Evolutionary conservation across 2,888 invertebrate species (phyloP), one percentile per base, ranked within the genome.

Genomic region (Lithodes maja): DNA sequence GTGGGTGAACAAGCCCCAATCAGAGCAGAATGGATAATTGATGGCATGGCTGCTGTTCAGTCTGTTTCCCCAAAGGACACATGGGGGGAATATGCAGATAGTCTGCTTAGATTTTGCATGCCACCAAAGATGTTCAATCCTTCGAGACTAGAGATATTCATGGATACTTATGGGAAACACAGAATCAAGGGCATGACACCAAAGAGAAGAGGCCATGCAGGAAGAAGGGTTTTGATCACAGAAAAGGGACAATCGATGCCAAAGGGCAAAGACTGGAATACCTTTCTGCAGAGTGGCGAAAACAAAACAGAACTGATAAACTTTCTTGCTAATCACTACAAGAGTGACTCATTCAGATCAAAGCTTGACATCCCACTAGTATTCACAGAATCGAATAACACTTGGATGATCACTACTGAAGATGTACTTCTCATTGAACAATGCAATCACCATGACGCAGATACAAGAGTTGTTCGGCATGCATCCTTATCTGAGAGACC

Each of bases 21-120:
- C 50, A 83, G 33, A 68, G 61, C 50, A 69, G 50, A 50, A 68
- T 83, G 83, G 61, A 7, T 71, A 50, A 69, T 69, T 69, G 83
- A 83, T 83, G 83, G 71, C 3, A 83, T 83, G 83, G 83, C 71
- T 7, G 71, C 71, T 33, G 83, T 83, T 69, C 61, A 81, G 83
- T 68, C 69, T 69, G 49, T 61, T 69, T 69, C 83, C 33, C 69
- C 69, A 61, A 83, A 83, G 15, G 78, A 17, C 69, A 33, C 71
- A 61, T 61, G 71, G 61, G 71, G 71, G 69, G 71, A 83, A 69
- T 83, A 71, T 83, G 83, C 83, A 83, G 83, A 78, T 5, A 78
- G 49, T 78, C 78, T 78, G 78, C 49, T 78, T 3, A 78, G 78
- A 78, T 78, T 49, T 78, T 80, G 5, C 55, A 54, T 80, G 61